phyloP scores from a whole-genome alignment of 1,140 invertebrate species.

The Pogonomyrmex californicus region DNA sequence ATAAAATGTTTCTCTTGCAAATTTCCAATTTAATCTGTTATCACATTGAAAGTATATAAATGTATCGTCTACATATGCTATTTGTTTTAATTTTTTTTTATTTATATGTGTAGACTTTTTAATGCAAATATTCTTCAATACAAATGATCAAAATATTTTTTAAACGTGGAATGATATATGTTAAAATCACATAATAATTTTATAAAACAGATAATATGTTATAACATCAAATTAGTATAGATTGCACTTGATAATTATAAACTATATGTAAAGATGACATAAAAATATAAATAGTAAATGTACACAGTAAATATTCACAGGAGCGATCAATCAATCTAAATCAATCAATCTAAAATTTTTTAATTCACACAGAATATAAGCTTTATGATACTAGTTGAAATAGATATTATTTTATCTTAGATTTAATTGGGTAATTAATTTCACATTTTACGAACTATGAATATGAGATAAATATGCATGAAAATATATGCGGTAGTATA shows the following conservation, averaged over 20 bases:
- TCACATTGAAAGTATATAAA: neutral
- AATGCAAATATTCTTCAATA: neutral
- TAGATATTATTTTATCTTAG: neutral
- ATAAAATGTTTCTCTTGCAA: neutral
- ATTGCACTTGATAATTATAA: neutral
- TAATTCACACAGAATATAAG: neutral
- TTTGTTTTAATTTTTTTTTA: neutral
- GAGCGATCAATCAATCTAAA: neutral
- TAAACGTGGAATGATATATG: neutral
- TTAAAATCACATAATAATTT: neutral
- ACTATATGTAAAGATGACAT: neutral
- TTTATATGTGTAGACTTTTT: neutral
- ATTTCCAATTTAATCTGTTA: neutral
- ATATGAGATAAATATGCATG: constrained; percentile 16
- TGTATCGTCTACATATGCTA: neutral
- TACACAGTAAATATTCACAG: neutral
- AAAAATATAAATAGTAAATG: neutral
- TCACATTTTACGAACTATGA: constrained; percentile 10
- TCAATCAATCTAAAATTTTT: too few relatives aligned
- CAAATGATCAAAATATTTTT: neutral
- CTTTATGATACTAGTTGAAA: neutral
- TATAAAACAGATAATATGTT: neutral
- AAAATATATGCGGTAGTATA: constrained; percentile 6
- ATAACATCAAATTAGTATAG: neutral
- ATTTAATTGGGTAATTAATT: constrained; percentile 46